These are phyloP conservation scores for Bombus vancouverensis DNA, from an alignment of 1,140 invertebrate species.

Conservation along the genomic window DNA sequence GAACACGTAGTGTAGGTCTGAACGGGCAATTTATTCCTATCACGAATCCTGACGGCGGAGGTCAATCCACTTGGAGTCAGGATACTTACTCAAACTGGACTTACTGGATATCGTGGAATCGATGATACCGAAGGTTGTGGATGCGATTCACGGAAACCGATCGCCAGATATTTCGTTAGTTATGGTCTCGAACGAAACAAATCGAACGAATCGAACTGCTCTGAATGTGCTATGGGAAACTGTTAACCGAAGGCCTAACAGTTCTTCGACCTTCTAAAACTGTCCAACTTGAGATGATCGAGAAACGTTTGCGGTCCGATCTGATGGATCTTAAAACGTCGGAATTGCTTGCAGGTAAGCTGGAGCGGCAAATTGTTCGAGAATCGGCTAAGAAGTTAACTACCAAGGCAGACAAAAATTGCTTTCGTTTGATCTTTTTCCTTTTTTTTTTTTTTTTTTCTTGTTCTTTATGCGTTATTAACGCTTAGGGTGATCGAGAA, in stretches of 20 bases:
- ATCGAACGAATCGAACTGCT: constrained; percentile 38
- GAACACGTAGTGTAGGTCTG: not conserved
- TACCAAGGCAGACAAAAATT: not conserved
- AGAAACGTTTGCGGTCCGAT: not conserved
- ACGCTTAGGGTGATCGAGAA: not conserved
- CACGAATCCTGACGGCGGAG: constrained; percentile 51
- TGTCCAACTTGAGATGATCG: not conserved
- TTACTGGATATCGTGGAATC: constrained; percentile 43
- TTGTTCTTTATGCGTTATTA: not conserved
- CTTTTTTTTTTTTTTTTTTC: not conserved
- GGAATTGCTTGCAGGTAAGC: not conserved
- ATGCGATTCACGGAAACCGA: constrained; percentile 46
- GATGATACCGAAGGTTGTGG: not conserved
- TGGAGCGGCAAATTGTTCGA: not conserved
- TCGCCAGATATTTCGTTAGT: constrained; percentile 44
- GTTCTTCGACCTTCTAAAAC: constrained; percentile 23
- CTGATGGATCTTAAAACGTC: not conserved
- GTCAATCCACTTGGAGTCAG: constrained; percentile 45
- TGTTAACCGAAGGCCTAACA: constrained; percentile 18
- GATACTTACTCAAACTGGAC: constrained; percentile 57
- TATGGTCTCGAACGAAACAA: constrained; percentile 28
- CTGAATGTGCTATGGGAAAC: constrained; percentile 20
- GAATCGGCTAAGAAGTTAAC: not conserved
- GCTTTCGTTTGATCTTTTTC: not conserved
- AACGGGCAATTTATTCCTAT: constrained; percentile 60